Conservation (phyloP, 1,140 invertebrate genomes). For the Eriosoma lanigerum region DNA sequence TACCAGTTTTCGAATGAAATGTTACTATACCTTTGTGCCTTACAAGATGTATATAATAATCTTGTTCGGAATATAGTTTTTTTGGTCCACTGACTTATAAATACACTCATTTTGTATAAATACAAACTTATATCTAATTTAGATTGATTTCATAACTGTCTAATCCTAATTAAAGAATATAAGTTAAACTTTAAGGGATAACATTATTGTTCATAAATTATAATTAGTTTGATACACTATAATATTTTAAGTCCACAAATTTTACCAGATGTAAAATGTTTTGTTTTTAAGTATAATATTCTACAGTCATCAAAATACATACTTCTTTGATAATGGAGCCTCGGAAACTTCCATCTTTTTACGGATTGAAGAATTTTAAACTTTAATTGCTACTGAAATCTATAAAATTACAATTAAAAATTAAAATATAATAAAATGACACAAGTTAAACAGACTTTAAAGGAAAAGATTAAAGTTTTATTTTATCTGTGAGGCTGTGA, state of each 20-base stretch:
- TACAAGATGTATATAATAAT: constrained; percentile 23
- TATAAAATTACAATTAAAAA: not conserved
- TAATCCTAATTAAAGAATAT: not conserved
- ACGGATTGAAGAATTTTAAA: not conserved
- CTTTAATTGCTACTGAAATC: no score
- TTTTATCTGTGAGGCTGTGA: no score
- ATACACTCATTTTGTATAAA: constrained; percentile 12
- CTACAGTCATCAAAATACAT: not conserved
- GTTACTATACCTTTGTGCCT: constrained; percentile 41
- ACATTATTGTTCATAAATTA: no score
- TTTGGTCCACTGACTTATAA: not conserved
- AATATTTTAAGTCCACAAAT: not conserved
- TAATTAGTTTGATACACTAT: not conserved
- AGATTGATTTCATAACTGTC: not conserved
- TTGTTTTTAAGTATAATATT: not conserved
- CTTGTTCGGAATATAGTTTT: not conserved
- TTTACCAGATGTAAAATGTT: not conserved
- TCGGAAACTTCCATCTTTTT: constrained; percentile 46
- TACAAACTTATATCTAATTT: not conserved
- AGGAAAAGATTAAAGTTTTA: no score
- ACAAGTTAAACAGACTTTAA: no score
- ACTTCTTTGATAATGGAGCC: constrained; percentile 31
- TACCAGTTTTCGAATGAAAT: constrained; percentile 31
- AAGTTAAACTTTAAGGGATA: not conserved
- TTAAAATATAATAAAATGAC: not conserved